phyloP scores from a whole-genome alignment of 2,797 vertebrate species.

The Tenualosa ilisha region DNA sequence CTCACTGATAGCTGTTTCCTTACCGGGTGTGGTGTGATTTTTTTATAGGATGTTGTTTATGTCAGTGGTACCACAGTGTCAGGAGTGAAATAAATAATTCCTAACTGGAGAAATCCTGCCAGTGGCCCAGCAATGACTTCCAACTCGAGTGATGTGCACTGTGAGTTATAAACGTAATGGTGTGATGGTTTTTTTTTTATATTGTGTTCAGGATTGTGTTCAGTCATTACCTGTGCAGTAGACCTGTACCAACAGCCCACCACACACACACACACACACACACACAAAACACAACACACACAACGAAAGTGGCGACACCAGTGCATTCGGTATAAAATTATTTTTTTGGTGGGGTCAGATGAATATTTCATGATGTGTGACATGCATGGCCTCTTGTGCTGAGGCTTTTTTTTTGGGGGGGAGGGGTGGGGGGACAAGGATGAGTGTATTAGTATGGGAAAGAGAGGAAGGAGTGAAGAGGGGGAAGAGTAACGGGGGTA shows the following conservation, averaged over 20 bases:
- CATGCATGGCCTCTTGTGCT: not conserved
- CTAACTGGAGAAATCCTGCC: not conserved
- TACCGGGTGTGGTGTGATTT: not conserved
- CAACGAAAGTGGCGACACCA: not conserved
- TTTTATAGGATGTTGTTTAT: no score
- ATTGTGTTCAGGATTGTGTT: not conserved
- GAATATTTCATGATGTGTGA: not conserved
- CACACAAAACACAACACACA: not conserved
- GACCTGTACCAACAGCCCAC: not conserved
- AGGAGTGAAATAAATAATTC: not conserved
- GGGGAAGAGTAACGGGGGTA: no score
- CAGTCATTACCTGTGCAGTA: not conserved
- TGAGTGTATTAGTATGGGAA: no score
- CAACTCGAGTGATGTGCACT: no score
- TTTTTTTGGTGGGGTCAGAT: not conserved
- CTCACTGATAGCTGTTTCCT: not conserved
- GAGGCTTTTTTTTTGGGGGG: no score
- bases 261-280: conserved; percentile 4
- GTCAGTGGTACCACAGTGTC: not conserved
- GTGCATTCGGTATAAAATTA: not conserved
- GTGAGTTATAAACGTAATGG: not conserved
- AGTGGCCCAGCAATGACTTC: not conserved
- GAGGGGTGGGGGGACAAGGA: no score
- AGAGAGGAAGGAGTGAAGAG: no score
- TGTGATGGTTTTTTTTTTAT: not conserved